Conservation (phyloP, 2,797 vertebrate genomes). For the Semaprochilodus insignis region DNA sequence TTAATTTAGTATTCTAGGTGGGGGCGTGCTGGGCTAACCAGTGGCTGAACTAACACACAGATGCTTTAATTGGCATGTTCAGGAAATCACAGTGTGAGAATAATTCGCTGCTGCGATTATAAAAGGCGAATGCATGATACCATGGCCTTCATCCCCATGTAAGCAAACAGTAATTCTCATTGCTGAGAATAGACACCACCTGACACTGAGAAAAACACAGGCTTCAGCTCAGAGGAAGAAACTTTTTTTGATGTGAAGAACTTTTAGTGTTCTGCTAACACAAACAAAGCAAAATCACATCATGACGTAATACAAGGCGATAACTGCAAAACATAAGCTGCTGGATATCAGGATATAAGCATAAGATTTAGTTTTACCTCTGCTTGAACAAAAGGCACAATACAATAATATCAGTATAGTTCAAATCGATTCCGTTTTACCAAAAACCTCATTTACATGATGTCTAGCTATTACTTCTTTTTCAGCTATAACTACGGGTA, state of each 20-base stretch:
- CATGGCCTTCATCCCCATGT: not conserved
- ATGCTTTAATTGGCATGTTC: constrained; percentile 55
- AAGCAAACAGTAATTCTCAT: constrained; percentile 46
- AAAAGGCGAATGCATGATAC: constrained; percentile 30
- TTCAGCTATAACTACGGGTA: not conserved
- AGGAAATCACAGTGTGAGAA: constrained; percentile 57
- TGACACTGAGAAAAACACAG: constrained; percentile 51
- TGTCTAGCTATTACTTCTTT: not conserved
- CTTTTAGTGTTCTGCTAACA: not conserved
- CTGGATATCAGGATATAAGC: no score
- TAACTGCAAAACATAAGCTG: no score
- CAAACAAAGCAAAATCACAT: not conserved
- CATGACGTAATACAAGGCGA: not conserved
- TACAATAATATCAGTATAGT: no score
- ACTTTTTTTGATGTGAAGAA: constrained; percentile 29
- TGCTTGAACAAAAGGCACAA: no score
- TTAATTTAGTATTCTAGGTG: constrained; percentile 50
- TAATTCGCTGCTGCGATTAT: constrained; percentile 52
- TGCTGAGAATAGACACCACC: constrained; percentile 50
- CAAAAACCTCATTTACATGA: not conserved
- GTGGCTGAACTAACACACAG: constrained; percentile 52
- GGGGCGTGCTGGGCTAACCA: constrained; percentile 38
- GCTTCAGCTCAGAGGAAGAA: constrained; percentile 10
- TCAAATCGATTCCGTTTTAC: no score
- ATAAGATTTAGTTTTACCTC: no score